Base-by-base conservation (phyloP, 2,797 vertebrate species). In the Salmo trutta region DNA sequence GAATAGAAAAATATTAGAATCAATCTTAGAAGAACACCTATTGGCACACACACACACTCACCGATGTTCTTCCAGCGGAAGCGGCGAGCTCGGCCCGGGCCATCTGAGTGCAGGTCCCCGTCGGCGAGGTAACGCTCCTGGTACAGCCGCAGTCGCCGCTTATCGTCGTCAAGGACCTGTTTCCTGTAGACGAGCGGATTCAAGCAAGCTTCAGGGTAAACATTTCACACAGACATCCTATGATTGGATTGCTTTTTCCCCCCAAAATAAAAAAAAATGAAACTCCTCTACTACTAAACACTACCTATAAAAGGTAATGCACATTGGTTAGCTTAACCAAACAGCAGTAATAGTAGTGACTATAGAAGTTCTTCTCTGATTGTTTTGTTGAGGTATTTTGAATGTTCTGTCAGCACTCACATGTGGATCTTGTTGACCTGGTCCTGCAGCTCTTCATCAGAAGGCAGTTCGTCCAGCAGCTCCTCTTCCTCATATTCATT, bases 351-450 rank as follows among this genome's bases (percentile, higher is more conserved):
- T 41, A 41, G 8, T 47, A 12, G 12, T 47, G 41, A 47, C 41
- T 47, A 47, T 12, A 47, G 10, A 47, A 47, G 10, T 47, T 14
- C 0, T 47, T 10, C 5, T 36, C 10, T 47, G 41, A 47, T 47
- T 12, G 41, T 47, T 47, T 47, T 47, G 41, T 47, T 47, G 41
- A 47, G 10, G 41, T 21, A 47, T 47, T 14, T 47, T 14, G 41
- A 47, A 47, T 12, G 4, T 19, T 8, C 17, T n/a, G 56, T 19
- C 2, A 1, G 41, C 79, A 96, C 97, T 95, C 80, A 99, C 98
- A 97, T 98, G 90, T 99, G 97, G 84, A 99, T 96, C 91, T 96
- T 99, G 90, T 99, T 97, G 81, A 99, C 91, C 86, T 99, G 97
- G 76, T 94, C 94, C 81, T 96, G 95, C 6, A 99, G 89, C 85